These are phyloP conservation scores for Patiria miniata DNA, from an alignment of 35 echinoderm and acorn worm genomes.

Conservation along the genomic window DNA sequence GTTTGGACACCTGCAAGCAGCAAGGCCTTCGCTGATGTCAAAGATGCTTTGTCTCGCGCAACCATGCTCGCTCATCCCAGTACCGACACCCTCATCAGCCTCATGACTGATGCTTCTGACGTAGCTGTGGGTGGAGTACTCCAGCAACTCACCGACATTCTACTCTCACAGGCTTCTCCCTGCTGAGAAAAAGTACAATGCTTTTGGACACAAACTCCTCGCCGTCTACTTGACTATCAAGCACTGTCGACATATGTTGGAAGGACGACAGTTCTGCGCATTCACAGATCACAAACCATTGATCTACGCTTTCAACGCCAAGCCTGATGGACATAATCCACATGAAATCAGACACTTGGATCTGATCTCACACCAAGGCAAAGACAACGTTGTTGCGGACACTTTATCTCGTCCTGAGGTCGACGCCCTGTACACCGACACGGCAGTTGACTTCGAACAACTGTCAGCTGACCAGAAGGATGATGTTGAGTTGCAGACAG, in stretches of 20 bases:
- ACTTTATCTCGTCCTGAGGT: constrained; percentile 16
- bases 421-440: neutral
- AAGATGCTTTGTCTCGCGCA: constrained; percentile 33
- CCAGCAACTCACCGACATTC: constrained; percentile 28
- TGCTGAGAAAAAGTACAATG: neutral
- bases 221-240: constrained; percentile 40
- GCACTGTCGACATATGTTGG: constrained; percentile 44
- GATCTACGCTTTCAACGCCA: constrained; percentile 25
- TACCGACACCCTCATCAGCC: neutral
- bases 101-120: constrained; percentile 57
- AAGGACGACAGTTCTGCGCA: constrained; percentile 21
- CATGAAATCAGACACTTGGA: constrained; percentile 50
- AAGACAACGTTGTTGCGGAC: constrained; percentile 33
- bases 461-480: constrained; percentile 39
- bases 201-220: constrained; percentile 43
- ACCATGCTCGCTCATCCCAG: constrained; percentile 47
- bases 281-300: constrained; percentile 52
- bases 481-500: constrained; percentile 1
- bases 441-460: neutral
- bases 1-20: neutral
- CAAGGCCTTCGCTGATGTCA: neutral
- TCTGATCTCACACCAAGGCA: constrained; percentile 46
- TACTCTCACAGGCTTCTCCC: neutral
- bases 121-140: constrained; percentile 44
- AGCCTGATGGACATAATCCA: constrained; percentile 24